Evolutionary conservation across 2,113 vertebrate genomes (phyloP), one percentile per base, ranked within the genome.

Genomic region (Gavialis gangeticus): DNA sequence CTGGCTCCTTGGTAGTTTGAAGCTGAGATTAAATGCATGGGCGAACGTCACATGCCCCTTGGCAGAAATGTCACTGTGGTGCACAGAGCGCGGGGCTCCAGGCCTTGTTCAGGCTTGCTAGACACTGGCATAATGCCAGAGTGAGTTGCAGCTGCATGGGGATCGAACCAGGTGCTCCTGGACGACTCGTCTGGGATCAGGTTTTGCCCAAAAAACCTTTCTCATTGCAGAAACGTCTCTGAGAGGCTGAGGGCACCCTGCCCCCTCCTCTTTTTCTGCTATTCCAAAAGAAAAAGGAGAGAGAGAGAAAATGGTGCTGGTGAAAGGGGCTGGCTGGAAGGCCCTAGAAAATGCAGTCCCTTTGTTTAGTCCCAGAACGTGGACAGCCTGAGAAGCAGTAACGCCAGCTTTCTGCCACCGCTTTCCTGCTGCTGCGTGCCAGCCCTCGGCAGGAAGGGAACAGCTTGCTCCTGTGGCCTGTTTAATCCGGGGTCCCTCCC

Each of bases 381-480:
- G 25, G 62, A 0, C 0, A 18, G 58, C 58, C 75, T 84, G 93
- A 62, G 87, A 90, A 6, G 67, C 46, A 46, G 46, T 7, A 9
- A 46, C 28, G 84, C 63, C 69, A 24, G 79, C 79, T 82, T 85
- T 77, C 24, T 64, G 46, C 55, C 59, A 56, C 0, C 1, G 7
- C 37, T 22, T 17, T 30, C 4, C 62, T 71, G 60, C 57, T 46
- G 0, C 60, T 25, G 9, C 27, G 25, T 37, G 46, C 58, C 75
- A 16, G 46, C 1, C 79, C 67, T 11, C 24, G 2, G 25, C 21
- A 5, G 22, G 34, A 24, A 73, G 69, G 19, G 30, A 62, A 11
- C 9, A 0, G 1, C 0, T 14, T 54, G 17, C 15, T 73, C 2
- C 85, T 3, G 2, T 0, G 46, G 76, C 10, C 79, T 56, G 2